Evolutionary conservation across 2,888 invertebrate species (phyloP), one percentile per base, ranked within the genome.

Genomic region (Caenorhabditis panamensis): DNA sequence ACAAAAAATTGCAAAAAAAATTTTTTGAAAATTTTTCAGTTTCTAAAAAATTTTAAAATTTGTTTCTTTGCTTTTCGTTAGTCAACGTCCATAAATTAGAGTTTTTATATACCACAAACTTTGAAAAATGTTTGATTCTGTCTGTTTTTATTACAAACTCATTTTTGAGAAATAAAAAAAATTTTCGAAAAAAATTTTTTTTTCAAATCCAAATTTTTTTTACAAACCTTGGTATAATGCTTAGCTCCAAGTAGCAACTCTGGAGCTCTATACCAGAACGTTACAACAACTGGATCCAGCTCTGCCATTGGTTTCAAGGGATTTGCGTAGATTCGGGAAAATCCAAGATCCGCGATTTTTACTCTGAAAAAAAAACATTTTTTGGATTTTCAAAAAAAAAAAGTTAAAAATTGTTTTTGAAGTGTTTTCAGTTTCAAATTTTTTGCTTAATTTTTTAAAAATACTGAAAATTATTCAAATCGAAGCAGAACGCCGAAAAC

Each of bases 261-360:
- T 0, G 98, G 98, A 1, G 99, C 99, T 91, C 99, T 93, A 92
- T 99, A 99, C 85, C 99, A 99, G 92, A 99, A 99, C 84, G 99
- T 99, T 2, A 99, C 99, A 53, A 99, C 99, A 1, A 99, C 99
- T 5, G 99, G 99, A 93, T 99, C 99, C 85, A 99, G 93, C 92
- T 99, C 98, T 11, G 98, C 98, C 47, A 99, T 92, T 0, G 98
- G 97, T 92, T 98, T 98, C 68, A 99, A 92, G 0, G 99, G 99
- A 1, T 97, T 96, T 93, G 98, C 97, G 91, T 99, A 99, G 62
- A 99, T 93, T 82, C 99, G 93, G 0, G 99, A 98, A 93, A 99
- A 99, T 0, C 99, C 99, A 97, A 99, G 97, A 91, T 99, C 99
- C 28, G 98, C 98, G 24, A 91, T 91, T 76, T 91, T 91, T 22